phyloP scores from a whole-genome alignment of 2,888 invertebrate genomes.

The Phorcus lineatus region DNA sequence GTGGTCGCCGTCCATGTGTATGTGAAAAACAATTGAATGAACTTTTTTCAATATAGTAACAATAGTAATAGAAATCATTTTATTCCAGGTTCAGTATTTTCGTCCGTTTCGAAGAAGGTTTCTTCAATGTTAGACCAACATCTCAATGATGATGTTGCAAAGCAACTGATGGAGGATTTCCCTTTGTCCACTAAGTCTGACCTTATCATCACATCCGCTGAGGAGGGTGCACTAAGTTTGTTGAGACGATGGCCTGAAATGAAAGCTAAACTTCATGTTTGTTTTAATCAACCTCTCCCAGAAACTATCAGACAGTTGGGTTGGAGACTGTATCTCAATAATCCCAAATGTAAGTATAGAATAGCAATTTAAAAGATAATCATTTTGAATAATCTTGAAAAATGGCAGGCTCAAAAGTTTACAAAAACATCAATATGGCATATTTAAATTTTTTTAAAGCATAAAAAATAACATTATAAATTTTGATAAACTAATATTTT shows the following conservation, averaged over 20 bases:
- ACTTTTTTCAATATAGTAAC: too few species aligned
- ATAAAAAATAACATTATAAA: too few species aligned
- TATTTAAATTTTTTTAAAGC: too few species aligned
- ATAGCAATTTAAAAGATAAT: background rate
- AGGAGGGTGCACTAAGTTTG: slow-evolving; percentile 71
- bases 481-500: too few species aligned
- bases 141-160: slow-evolving; percentile 72
- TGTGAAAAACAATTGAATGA: too few species aligned
- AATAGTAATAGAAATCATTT: background rate
- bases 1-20: too few species aligned
- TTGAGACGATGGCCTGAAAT: slow-evolving; percentile 74
- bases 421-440: background rate
- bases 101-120: slow-evolving; percentile 65
- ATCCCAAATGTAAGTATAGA: slow-evolving; percentile 60
- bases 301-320: slow-evolving; percentile 66
- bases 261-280: slow-evolving; percentile 70
- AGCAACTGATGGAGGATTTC: slow-evolving; percentile 71
- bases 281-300: slow-evolving; percentile 73
- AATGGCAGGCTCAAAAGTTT: background rate
- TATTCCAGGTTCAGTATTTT: slow-evolving; percentile 63
- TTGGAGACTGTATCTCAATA: slow-evolving; percentile 72
- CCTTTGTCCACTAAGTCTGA: slow-evolving; percentile 72
- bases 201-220: slow-evolving; percentile 68
- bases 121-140: slow-evolving; percentile 71
- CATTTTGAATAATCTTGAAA: background rate